phyloP scores from a whole-genome alignment of 2,888 invertebrate genomes.

The Eurytoma californica region DNA sequence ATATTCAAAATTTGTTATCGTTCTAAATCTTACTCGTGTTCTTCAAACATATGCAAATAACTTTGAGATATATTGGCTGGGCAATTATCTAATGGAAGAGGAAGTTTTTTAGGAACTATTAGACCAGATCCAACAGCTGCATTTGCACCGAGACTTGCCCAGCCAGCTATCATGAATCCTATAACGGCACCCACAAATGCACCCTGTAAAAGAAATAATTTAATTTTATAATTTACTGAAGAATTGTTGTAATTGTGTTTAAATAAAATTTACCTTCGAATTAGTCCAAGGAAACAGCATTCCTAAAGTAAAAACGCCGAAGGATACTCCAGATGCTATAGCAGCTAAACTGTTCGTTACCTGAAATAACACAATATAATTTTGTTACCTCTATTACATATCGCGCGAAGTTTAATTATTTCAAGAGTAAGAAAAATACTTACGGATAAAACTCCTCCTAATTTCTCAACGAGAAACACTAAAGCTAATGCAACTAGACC shows the following conservation, averaged over 20 bases:
- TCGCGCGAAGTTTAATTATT: too few species aligned
- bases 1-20: background rate
- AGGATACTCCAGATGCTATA: conserved; percentile 88
- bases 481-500: conserved; percentile 81
- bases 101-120: conserved; percentile 78
- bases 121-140: conserved; percentile 79
- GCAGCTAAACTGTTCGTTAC: conserved; percentile 87
- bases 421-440: conserved; percentile 59
- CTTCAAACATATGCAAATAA: conserved; percentile 65
- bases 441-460: conserved; percentile 88
- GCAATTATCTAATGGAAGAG: conserved; percentile 76
- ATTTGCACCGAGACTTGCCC: conserved; percentile 83
- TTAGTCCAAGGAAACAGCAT: conserved; percentile 90
- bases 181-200: conserved; percentile 78
- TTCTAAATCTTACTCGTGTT: conserved; percentile 51
- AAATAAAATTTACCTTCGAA: conserved; percentile 77
- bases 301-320: conserved; percentile 89
- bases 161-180: conserved; percentile 80
- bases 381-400: too few species aligned
- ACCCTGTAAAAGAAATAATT: conserved; percentile 65
- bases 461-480: conserved; percentile 82
- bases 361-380: conserved; percentile 62
- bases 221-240: conserved; percentile 10
- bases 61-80: conserved; percentile 68
- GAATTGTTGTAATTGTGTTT: too few species aligned